Evolutionary conservation across 1,140 invertebrate genomes (phyloP), one percentile per base, ranked within the genome.

Genomic region (Anadara kagoshimensis): DNA sequence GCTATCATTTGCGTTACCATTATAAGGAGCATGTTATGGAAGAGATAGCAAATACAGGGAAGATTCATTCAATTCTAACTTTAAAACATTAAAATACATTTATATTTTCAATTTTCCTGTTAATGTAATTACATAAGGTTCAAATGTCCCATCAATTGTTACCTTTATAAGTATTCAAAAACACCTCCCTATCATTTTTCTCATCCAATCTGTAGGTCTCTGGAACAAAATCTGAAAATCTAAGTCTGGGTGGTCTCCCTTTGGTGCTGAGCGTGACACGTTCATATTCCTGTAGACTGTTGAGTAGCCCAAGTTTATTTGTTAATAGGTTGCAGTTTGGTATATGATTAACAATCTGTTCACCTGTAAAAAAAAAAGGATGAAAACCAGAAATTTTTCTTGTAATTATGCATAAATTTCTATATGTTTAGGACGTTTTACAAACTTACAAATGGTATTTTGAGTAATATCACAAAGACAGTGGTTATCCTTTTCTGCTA

Each of bases 321-420:
- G 87, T 90, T 45, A 90, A 77, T 18, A 89, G 75, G 53, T 86
- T 75, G 51, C 86, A 87, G 75, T 90, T 90, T 7, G 88, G 87
- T 22, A 90, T 87, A 70, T 89, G 89, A 75, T 90, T 90, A 22
- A 90, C 86, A 44, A 90, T 61, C 69, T 90, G 89, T 18, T 90
- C 86, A 67, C 89, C 89, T 89, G 75, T 36, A 79, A 75, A 53
- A 65, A 58, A 67, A 26, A 63, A 63, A 2, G 2, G 29, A 36
- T 36, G 29, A 36, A n/a, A n/a, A 2, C 7, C 29, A 36, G 29
- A 36, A 36, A 36, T 36, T 36, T 36, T 36, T 7, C 29, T 36
- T 36, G 29, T 36, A 3, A 36, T 3, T 3, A 2, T 3, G 7
- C 29, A 3, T 36, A 36, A 36, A 36, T 36, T 3, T 36, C 29